These are phyloP conservation scores for Patella ulyssiponensis DNA, from an alignment of 2,888 invertebrate species.

Conservation along the genomic window DNA sequence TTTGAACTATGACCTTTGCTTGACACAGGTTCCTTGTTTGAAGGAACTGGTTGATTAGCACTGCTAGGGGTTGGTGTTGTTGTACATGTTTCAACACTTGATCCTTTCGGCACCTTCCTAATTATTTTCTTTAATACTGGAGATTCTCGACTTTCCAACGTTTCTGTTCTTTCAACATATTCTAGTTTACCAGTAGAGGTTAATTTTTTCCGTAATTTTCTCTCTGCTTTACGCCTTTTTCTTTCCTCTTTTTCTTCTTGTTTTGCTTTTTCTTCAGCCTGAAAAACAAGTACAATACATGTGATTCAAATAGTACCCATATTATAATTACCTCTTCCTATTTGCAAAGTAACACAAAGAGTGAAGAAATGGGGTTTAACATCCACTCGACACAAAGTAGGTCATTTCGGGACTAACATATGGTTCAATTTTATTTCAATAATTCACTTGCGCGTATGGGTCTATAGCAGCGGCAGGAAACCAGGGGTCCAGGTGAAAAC, in stretches of 20 bases:
- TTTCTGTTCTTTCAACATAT: neutral
- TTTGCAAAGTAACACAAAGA: too few relatives aligned
- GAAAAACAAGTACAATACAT: too few relatives aligned
- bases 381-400: too few relatives aligned
- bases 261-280: constrained; percentile 62
- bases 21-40: neutral
- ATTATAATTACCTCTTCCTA: too few relatives aligned
- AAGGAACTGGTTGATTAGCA: constrained; percentile 6
- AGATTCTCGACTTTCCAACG: constrained; percentile 21
- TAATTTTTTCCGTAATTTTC: constrained; percentile 23
- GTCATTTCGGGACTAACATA: too few relatives aligned
- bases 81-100: neutral
- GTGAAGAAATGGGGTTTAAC: too few relatives aligned
- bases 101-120: constrained; percentile 31
- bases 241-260: constrained; percentile 59
- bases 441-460: too few relatives aligned
- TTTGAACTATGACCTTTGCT: constrained; percentile 13
- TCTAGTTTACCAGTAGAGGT: constrained; percentile 15
- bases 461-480: too few relatives aligned
- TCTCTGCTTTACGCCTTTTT: constrained; percentile 55
- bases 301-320: too few relatives aligned
- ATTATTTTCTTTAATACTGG: constrained; percentile 39
- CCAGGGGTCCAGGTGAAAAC: too few relatives aligned
- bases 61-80: neutral
- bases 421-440: too few relatives aligned